phyloP scores from a whole-genome alignment of 1,140 invertebrate genomes.

The Adelges cooleyi region DNA sequence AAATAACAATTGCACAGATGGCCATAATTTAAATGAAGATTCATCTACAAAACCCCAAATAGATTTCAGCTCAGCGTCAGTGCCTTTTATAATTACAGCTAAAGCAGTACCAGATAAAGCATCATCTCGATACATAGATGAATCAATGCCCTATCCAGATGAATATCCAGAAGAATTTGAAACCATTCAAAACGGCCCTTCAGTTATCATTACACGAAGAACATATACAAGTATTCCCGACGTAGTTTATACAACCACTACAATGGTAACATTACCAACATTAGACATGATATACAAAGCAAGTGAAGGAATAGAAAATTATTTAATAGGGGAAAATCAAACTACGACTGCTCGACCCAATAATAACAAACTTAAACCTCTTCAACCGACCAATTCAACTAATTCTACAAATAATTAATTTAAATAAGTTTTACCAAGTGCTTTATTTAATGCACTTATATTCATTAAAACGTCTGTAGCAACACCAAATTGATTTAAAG shows the following conservation, averaged over 20 bases:
- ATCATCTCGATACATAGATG: not conserved
- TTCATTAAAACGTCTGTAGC: no score
- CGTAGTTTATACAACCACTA: slow-evolving; percentile 29
- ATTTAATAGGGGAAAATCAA: not conserved
- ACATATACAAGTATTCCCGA: slow-evolving; percentile 30
- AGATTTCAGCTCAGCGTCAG: not conserved
- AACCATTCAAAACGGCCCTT: slow-evolving; percentile 30
- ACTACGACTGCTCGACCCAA: slow-evolving; percentile 1
- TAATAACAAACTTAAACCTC: not conserved
- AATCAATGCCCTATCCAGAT: slow-evolving; percentile 29
- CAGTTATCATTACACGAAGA: slow-evolving; percentile 28
- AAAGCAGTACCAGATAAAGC: slow-evolving; percentile 11
- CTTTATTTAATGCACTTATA: no score
- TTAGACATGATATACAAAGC: slow-evolving; percentile 26
- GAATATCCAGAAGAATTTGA: slow-evolving; percentile 31
- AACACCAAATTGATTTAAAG: no score
- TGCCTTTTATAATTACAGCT: slow-evolving; percentile 14
- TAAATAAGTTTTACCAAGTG: no score
- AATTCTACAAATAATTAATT: no score
- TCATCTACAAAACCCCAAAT: not conserved
- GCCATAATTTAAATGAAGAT: not conserved
- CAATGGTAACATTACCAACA: slow-evolving; percentile 28
- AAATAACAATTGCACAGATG: not conserved
- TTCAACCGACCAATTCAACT: not conserved
- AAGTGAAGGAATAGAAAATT: slow-evolving; percentile 22